Percentiles rank a stretch among this genome's conserved stretches.
Evolutionary conservation across 1,140 invertebrate species (phyloP).

Genomic region (Trialeurodes vaporariorum): DNA sequence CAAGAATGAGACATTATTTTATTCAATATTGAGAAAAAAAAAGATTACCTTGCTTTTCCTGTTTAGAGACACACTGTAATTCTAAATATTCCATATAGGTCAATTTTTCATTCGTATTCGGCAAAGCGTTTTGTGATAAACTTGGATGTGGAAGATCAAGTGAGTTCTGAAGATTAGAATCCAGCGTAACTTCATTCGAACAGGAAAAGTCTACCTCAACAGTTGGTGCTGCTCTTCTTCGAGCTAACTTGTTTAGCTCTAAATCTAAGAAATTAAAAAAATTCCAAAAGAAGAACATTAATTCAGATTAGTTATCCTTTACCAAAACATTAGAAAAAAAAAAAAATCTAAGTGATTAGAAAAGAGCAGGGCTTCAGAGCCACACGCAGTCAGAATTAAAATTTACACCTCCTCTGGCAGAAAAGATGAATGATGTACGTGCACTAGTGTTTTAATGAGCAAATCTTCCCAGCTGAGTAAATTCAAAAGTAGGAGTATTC

Average conservation of each 20-base stretch:
- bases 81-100: slow-evolving; percentile 9
- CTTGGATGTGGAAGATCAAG: slow-evolving; percentile 17
- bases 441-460: too few species aligned
- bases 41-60: slow-evolving; percentile 12
- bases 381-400: too few species aligned
- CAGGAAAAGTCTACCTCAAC: slow-evolving; percentile 28
- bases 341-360: too few species aligned
- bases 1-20: too few species aligned
- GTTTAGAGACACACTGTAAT: background rate
- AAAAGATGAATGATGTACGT: too few species aligned
- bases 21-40: too few species aligned
- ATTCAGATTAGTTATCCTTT: too few species aligned
- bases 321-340: too few species aligned
- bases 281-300: slow-evolving; percentile 4
- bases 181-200: slow-evolving; percentile 19
- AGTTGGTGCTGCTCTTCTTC: slow-evolving; percentile 31
- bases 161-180: background rate
- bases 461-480: too few species aligned
- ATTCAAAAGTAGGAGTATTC: too few species aligned
- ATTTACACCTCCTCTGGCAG: too few species aligned
- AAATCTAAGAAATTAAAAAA: slow-evolving; percentile 20
- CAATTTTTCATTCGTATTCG: slow-evolving; percentile 9
- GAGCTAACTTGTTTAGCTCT: slow-evolving; percentile 23
- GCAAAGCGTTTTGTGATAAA: slow-evolving; percentile 9
- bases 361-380: too few species aligned